These are phyloP conservation scores for Dendronephthya gigantea DNA, from an alignment of 64 coral and sea anemone genomes.

Conservation along the genomic window DNA sequence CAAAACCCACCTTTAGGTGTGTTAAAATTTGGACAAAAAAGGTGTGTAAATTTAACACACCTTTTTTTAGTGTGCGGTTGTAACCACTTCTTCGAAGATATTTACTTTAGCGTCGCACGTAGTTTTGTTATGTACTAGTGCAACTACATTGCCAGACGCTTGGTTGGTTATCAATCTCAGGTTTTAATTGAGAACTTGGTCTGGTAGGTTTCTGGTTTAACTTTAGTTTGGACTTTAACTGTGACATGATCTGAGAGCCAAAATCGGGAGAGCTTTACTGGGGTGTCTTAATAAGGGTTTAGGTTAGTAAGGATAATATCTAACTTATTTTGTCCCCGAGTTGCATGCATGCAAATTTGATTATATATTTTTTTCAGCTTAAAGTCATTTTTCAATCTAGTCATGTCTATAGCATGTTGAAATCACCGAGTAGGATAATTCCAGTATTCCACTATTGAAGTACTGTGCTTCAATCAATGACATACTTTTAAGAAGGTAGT, in stretches of 20 bases:
- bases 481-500: neutral
- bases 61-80: too few relatives aligned
- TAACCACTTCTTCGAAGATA: neutral
- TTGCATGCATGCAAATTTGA: neutral
- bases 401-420: neutral
- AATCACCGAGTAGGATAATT: neutral
- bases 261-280: neutral
- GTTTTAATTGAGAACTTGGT: constrained; percentile 22
- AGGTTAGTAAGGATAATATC: constrained; percentile 22
- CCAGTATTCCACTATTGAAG: neutral
- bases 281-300: neutral
- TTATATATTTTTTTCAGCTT: neutral
- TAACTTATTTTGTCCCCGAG: constrained; percentile 28
- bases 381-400: constrained; percentile 7
- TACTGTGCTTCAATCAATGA: neutral
- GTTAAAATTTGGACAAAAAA: too few relatives aligned
- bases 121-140: neutral
- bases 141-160: neutral
- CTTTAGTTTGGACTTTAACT: neutral
- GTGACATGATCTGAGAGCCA: neutral
- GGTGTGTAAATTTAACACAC: too few relatives aligned
- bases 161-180: constrained; percentile 24
- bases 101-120: too few relatives aligned
- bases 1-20: too few relatives aligned
- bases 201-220: neutral